Evolutionary conservation across 2,113 vertebrate genomes (phyloP), one percentile per base, ranked within the genome.

Genomic region (Polypterus senegalus): DNA sequence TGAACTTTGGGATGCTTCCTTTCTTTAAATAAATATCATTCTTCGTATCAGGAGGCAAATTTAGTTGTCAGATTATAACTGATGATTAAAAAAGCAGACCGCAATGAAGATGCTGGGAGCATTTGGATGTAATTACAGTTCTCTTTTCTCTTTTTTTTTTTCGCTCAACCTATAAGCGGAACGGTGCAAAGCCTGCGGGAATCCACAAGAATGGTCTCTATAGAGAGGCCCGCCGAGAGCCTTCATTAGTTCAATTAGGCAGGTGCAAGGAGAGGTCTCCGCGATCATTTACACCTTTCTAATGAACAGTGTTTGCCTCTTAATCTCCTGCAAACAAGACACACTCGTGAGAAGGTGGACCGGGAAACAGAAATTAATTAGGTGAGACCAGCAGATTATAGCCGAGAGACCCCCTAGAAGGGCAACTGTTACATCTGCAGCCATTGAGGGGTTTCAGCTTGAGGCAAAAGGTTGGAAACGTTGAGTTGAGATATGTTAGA

Each of bases 261-360:
- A 91, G 89, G 88, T 91, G 88, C 81, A 83, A 85, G 82, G 88
- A 85, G 86, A 86, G 81, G 83, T 81, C 87, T 82, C 82, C 63
- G 82, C 76, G 80, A 91, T 91, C 77, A 91, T 91, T 92, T 86
- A 89, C 91, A 92, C 90, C 88, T 93, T 89, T 81, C 87, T 88
- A 88, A 92, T 89, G 83, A 90, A 89, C 89, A 84, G 84, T 68
- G 61, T 83, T 81, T 88, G 86, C 80, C 83, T 86, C 82, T 83
- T 95, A 92, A 97, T 93, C 91, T 92, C 90, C 83, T 83, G 78
- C 86, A 91, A 92, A 92, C 86, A 89, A 88, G 82, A 79, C 80
- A 83, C 86, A 89, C 83, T 88, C 86, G 81, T 82, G 84, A 88
- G 86, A 89, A 87, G 82, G 81, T 76, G 79, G 82, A 86, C 79